phyloP scores from a whole-genome alignment of 2,113 vertebrate species.

The Cichladusa arquata region DNA sequence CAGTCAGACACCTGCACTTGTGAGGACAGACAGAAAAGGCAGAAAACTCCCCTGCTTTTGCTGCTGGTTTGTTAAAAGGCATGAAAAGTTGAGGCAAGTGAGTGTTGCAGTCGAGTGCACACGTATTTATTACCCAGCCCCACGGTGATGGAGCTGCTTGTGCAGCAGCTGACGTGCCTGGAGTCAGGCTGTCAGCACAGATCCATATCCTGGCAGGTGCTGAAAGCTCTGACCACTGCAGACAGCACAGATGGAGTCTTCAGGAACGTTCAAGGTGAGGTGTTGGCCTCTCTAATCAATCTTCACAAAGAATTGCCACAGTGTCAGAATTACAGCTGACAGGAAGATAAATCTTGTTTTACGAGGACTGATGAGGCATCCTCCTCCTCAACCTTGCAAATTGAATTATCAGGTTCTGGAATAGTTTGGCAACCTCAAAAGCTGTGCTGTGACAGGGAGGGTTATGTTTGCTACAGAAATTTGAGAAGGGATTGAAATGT shows the following conservation, averaged over 20 bases:
- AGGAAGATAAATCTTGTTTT: slow-evolving; percentile 38
- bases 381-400: slow-evolving; percentile 41
- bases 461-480: not conserved
- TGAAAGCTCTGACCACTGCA: not conserved
- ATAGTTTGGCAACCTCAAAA: not conserved
- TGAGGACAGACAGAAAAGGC: not conserved
- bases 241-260: slow-evolving; percentile 14
- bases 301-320: not conserved
- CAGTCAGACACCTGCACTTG: rapidly evolving
- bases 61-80: not conserved
- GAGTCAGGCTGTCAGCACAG: not conserved
- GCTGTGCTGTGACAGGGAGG: not conserved
- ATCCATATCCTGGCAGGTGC: not conserved
- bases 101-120: not conserved
- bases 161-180: not conserved
- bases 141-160: not conserved
- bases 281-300: slow-evolving; percentile 17
- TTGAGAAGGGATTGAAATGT: not conserved
- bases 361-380: not conserved
- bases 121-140: not conserved
- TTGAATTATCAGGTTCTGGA: not conserved
- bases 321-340: slow-evolving; percentile 38
- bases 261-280: slow-evolving; percentile 31
- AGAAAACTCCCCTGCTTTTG: not conserved
- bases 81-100: not conserved